Base-by-base conservation (phyloP, 2,113 vertebrate genomes). In the Nannospalax galili region DNA sequence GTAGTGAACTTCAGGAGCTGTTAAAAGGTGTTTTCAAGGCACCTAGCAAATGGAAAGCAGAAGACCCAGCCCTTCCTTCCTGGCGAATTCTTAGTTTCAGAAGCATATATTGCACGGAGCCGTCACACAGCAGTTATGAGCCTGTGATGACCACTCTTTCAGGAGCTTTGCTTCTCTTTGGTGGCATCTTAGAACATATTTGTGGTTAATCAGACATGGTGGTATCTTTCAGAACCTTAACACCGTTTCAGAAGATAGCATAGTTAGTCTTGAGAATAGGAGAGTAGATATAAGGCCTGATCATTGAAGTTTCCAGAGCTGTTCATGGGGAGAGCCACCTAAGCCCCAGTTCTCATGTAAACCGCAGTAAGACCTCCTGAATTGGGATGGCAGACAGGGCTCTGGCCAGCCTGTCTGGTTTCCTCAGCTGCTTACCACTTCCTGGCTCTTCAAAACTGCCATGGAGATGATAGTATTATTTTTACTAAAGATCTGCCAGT, bases 11-110 rank as follows among this genome's bases (percentile, higher is more conserved):
- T 70, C 5, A 4, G 11, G 37, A 20, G 40, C 4, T 58, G 22
- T 42, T 16, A 19, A 56, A 48, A 42, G 48, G 17, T 6, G 30
- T 84, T 64, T 37, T 67, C 11, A 69, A 52, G 30, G 20, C 32
- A 58, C 17, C 11, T 24, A 35, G 30, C 20, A 0, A 28, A 0
- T 2, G 4, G 56, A 65, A 24, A 14, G 10, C 0, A 0, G 8
- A 35, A 10, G 7, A 35, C 4, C 52, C 52, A 6, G 1, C 32
- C 0, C 16, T 48, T 28, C 35, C 37, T 67, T 70, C 42, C 45
- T 30, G 15, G 24, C 2, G 88, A 52, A 14, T n/a, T 52, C 22
- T 26, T 12, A 12, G 20, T 14, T 15, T 19, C 22, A 0, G 8
- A n/a, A 22, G 7, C 48, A 32, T 48, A 30, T 10, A 1, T 3